These are phyloP conservation scores for Pempheris klunzingeri DNA, from an alignment of 2,797 vertebrate species.

Conservation along the genomic window DNA sequence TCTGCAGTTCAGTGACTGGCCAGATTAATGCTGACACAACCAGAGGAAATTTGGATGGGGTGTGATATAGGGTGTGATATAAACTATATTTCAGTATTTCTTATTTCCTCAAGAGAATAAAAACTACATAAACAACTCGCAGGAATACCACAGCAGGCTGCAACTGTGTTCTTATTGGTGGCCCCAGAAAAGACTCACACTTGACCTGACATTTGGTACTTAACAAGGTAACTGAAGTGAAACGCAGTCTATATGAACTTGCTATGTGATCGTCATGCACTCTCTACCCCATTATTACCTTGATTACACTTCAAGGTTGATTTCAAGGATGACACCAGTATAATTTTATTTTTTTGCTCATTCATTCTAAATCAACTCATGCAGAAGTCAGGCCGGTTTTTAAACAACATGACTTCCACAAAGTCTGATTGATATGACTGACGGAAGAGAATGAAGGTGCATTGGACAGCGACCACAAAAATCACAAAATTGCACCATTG, in stretches of 20 bases:
- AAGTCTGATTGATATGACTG: neutral
- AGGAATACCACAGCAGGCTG: neutral
- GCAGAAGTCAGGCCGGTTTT: neutral
- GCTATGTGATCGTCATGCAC: neutral
- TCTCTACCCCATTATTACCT: neutral
- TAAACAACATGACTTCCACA: neutral
- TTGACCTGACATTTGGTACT: constrained; percentile 42
- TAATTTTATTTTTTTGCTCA: neutral
- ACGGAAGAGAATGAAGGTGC: neutral
- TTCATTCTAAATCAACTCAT: neutral
- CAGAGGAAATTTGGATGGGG: constrained; percentile 32
- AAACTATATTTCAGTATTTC: constrained; percentile 1
- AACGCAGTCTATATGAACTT: neutral
- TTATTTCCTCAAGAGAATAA: neutral
- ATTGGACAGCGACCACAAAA: neutral
- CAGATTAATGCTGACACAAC: constrained; percentile 47
- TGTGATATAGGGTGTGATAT: constrained; percentile 34
- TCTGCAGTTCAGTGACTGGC: constrained; percentile 38
- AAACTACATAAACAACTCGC: constrained; percentile 33
- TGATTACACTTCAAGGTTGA: neutral
- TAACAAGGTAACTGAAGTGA: neutral
- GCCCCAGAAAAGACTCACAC: constrained; percentile 37
- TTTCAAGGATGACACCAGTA: neutral
- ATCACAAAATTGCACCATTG: neutral
- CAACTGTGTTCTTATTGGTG: constrained; percentile 24